These are phyloP conservation scores for Antennarius striatus DNA, from an alignment of 2,113 vertebrate species.

Conservation along the genomic window DNA sequence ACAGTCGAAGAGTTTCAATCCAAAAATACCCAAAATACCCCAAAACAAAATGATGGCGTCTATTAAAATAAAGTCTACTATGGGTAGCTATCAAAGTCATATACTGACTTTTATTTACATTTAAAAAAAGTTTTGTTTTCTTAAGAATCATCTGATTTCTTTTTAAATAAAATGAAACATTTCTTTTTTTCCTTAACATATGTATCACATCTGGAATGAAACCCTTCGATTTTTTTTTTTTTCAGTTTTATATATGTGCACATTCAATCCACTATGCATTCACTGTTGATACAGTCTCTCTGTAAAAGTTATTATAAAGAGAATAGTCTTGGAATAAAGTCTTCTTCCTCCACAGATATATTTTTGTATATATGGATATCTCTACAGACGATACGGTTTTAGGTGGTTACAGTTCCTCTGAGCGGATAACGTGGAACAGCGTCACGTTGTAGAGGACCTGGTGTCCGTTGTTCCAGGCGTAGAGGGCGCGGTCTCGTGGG, in stretches of 20 bases:
- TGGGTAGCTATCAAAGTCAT: slow-evolving; percentile 31
- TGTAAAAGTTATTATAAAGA: slow-evolving; percentile 46
- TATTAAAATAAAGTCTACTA: slow-evolving; percentile 64
- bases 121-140: slow-evolving; percentile 18
- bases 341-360: slow-evolving; percentile 59
- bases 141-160: slow-evolving; percentile 26
- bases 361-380: slow-evolving; percentile 75
- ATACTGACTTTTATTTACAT: slow-evolving; percentile 55
- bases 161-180: slow-evolving; percentile 33
- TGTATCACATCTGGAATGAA: slow-evolving; percentile 68
- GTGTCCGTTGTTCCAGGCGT: slow-evolving; percentile 98
- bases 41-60: slow-evolving; percentile 48
- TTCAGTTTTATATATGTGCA: slow-evolving; percentile 49
- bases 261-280: slow-evolving; percentile 66
- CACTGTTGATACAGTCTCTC: slow-evolving; percentile 48
- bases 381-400: slow-evolving; percentile 53
- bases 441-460: slow-evolving; percentile 98
- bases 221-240: slow-evolving; percentile 50
- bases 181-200: slow-evolving; percentile 33
- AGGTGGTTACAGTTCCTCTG: slow-evolving; percentile 89
- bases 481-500: slow-evolving; percentile 94
- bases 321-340: slow-evolving; percentile 43
- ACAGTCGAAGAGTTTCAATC: slow-evolving; percentile 70
- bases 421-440: slow-evolving; percentile 95
- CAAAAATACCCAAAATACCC: slow-evolving; percentile 51